Base-by-base conservation (phyloP, 2,888 invertebrate species). In the Mythimna ferrago region DNA sequence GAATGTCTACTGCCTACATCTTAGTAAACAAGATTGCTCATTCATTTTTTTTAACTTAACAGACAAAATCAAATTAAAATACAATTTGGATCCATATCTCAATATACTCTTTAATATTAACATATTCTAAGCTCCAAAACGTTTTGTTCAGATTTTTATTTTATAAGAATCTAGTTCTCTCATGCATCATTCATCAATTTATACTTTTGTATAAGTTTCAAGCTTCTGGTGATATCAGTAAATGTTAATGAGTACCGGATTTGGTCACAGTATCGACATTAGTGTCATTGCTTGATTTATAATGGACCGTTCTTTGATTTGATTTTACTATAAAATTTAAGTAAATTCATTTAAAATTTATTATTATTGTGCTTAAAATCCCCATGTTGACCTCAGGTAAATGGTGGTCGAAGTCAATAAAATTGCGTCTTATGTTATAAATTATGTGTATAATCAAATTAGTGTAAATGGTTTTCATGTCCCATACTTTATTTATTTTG, bases 111-210 rank as follows among this genome's bases (percentile, higher is more conserved):
- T 57, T 65, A 56, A 74, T 53, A 78, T 78, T 83, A 62, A 74
- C 69, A 74, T 72, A 79, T 73, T 77, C 21, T 73, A 62, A 66
- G 74, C 67, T 77, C 71, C 69, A 76, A 84, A 85, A 85, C 85
- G 85, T 86, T 86, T 86, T 85, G 83, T 86, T 73, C 66, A 66
- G 69, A 66, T 38, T 71, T 81, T 76, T 80, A 78, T 84, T 81
- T 73, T 58, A 32, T 65, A 71, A 75, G 60, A 78, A 77, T 77
- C 77, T 73, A 81, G 71, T 80, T 66, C 68, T 73, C 91, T 94
- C 90, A 94, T 94, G 92, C 89, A 94, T 94, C 93, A 94, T 94
- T 94, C 92, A 94, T 89, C 92, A 93, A 92, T 92, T 93, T 93
- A 93, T 89, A 88, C 84, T 86, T 91, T 88, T 82, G 89, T 89